Conservation (phyloP, 2,113 vertebrate species). For the Pachypanchax playfairii region DNA sequence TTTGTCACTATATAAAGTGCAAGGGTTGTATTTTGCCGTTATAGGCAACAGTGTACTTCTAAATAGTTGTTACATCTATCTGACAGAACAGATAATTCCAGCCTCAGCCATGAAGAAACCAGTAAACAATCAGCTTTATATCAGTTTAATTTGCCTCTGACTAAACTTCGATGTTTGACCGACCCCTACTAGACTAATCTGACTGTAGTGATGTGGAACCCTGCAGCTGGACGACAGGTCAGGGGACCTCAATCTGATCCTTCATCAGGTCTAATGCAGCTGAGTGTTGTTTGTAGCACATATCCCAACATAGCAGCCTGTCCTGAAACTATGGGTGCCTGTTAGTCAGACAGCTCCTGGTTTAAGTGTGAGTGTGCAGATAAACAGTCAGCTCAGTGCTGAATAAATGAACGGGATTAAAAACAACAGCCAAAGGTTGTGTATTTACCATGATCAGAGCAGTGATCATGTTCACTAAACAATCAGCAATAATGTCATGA, state of each 20-base stretch:
- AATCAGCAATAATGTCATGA: background rate
- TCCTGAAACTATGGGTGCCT: constrained; percentile 50
- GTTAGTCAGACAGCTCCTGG: constrained; percentile 10
- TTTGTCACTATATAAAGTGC: constrained; percentile 26
- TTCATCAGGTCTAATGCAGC: constrained; percentile 61
- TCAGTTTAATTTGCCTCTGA: constrained; percentile 5
- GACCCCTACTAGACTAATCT: constrained; percentile 23
- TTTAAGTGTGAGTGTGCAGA: constrained; percentile 30
- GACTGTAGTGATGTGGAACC: constrained; percentile 37
- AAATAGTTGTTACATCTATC: too few species aligned
- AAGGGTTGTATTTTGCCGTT: too few species aligned
- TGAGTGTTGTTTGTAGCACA: constrained; percentile 54
- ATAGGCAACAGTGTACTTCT: too few species aligned
- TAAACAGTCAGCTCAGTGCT: constrained; percentile 1
- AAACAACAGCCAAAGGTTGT: background rate
- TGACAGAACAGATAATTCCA: too few species aligned
- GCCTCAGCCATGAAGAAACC: too few species aligned
- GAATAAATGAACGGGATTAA: constrained; percentile 8
- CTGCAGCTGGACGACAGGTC: constrained; percentile 21
- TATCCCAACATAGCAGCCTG: constrained; percentile 33
- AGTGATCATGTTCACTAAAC: background rate
- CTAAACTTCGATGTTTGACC: constrained; percentile 11
- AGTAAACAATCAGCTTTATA: too few species aligned
- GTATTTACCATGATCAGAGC: background rate
- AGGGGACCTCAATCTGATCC: constrained; percentile 28